Evolutionary conservation across 2,113 vertebrate species (phyloP).

Genomic region (Pristiophorus japonicus): DNA sequence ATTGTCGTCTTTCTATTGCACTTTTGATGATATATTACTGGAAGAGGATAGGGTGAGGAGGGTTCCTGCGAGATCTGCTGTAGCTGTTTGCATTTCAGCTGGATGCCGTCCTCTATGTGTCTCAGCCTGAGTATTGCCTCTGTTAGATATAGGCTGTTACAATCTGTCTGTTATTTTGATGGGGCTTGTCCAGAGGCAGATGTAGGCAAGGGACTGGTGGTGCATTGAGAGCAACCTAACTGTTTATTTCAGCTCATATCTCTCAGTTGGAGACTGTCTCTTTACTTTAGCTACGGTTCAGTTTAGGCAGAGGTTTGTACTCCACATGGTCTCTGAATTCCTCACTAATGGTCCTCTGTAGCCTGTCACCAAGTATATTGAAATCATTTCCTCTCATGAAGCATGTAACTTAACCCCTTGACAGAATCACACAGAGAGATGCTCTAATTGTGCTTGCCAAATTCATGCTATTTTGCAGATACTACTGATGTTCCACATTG

Average conservation of each 20-base stretch:
- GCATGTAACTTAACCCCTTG: background rate
- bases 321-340: background rate
- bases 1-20: background rate
- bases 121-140: background rate
- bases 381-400: background rate
- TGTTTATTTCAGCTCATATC: background rate
- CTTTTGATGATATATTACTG: background rate
- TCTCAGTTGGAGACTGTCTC: background rate
- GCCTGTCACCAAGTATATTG: background rate
- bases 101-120: too few species aligned
- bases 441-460: background rate
- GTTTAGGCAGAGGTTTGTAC: background rate
- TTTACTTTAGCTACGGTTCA: background rate
- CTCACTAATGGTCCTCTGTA: background rate
- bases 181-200: background rate
- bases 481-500: background rate
- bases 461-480: background rate
- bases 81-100: background rate
- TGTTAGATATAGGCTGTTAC: background rate
- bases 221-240: background rate
- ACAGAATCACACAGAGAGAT: background rate
- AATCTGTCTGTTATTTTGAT: background rate
- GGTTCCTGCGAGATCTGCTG: background rate
- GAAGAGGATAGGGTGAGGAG: background rate
- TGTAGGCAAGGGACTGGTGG: too few species aligned